Conservation (phyloP, 2,113 vertebrate species). For the Serilophus lunatus region DNA sequence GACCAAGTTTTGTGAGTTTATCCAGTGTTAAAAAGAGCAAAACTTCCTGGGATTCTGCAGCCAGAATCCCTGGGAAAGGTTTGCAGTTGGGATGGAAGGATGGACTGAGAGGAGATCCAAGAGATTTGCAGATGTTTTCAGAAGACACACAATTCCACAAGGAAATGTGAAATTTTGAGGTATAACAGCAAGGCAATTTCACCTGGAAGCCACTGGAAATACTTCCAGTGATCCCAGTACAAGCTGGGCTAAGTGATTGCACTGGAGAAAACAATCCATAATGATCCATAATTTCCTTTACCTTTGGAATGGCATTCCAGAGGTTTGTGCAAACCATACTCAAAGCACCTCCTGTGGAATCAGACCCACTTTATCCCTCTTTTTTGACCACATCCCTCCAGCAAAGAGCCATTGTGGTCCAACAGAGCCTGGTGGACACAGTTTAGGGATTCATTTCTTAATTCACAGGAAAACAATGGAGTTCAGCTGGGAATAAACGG, state of each 20-base stretch:
- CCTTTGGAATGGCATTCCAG: not conserved
- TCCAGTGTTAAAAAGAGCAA: not conserved
- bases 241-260: not conserved
- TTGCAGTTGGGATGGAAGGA: not conserved
- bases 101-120: not conserved
- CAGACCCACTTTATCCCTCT: not conserved
- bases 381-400: not conserved
- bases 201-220: not conserved
- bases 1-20: not conserved
- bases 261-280: not conserved
- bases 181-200: not conserved
- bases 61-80: not conserved
- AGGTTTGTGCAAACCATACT: not conserved
- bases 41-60: not conserved
- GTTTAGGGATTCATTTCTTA: not conserved
- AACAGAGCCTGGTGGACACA: not conserved
- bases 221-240: not conserved
- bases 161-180: fast-evolving
- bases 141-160: not conserved
- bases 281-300: too few relatives aligned
- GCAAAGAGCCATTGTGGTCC: not conserved
- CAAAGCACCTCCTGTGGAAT: not conserved
- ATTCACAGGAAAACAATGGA: too few relatives aligned
- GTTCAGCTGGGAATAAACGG: not conserved
- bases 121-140: not conserved